phyloP scores from a whole-genome alignment of 2,797 vertebrate genomes.

The Tamandua tetradactyla region DNA sequence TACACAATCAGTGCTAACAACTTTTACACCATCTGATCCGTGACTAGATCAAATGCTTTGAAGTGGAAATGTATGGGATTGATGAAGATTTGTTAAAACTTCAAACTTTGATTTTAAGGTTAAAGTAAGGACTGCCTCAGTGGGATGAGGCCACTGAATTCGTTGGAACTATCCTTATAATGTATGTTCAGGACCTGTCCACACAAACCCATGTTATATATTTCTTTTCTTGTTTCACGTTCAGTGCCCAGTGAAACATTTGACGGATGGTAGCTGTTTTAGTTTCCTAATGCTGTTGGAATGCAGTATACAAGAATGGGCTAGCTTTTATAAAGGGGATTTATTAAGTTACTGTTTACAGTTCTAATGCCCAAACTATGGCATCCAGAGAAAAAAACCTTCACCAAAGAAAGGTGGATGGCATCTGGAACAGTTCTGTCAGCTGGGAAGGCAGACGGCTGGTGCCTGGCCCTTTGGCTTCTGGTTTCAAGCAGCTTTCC shows the following conservation, averaged over 20 bases:
- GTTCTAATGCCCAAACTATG: no score
- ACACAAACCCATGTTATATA: fast-evolving
- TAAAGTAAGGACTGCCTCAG: not conserved
- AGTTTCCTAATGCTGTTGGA: no score
- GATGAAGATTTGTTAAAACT: not conserved
- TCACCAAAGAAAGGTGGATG: no score
- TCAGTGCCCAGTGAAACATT: not conserved
- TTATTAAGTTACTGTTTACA: no score
- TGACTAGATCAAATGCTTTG: not conserved
- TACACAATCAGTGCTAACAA: not conserved
- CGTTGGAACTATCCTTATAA: not conserved
- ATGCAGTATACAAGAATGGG: no score
- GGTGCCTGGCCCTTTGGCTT: no score
- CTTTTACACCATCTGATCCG: not conserved
- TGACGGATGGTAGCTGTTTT: not conserved
- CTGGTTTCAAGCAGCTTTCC: no score
- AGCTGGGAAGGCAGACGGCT: no score
- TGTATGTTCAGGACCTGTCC: fast-evolving
- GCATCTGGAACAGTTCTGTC: no score
- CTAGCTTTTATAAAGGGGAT: no score
- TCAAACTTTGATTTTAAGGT: not conserved
- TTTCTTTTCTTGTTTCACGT: not conserved
- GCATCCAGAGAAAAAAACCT: no score
- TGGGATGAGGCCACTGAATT: not conserved
- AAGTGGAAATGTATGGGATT: not conserved